Evolutionary conservation across 2,113 vertebrate genomes (phyloP).

Genomic region (Perognathus longimembris): DNA sequence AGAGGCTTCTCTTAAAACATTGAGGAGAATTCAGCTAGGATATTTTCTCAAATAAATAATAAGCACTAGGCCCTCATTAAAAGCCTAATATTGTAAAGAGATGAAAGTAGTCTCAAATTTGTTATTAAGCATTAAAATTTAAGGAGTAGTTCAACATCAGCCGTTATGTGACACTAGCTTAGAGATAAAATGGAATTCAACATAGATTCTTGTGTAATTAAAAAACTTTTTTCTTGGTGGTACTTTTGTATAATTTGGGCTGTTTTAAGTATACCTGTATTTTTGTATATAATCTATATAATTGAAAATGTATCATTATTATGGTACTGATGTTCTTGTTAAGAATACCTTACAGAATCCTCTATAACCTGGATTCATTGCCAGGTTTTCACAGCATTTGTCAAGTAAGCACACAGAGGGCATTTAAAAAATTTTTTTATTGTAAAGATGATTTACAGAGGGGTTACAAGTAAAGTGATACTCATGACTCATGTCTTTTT

Average conservation of each 20-base stretch:
- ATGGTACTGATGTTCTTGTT: neutral
- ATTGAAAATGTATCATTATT: slow-evolving; percentile 22
- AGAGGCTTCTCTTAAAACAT: slow-evolving; percentile 37
- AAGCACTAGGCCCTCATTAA: slow-evolving; percentile 53
- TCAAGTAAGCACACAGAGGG: neutral
- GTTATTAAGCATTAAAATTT: slow-evolving; percentile 18
- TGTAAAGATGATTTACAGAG: no score
- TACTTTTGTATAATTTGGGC: slow-evolving; percentile 37
- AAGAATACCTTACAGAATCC: neutral
- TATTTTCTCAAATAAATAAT: slow-evolving; percentile 61
- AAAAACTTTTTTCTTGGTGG: slow-evolving; percentile 37
- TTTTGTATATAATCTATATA: slow-evolving; percentile 26
- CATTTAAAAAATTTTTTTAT: neutral
- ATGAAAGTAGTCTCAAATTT: slow-evolving; percentile 56
- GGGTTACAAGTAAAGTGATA: no score
- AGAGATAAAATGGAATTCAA: slow-evolving; percentile 71
- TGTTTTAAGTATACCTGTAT: slow-evolving; percentile 15
- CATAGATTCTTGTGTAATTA: slow-evolving; percentile 62
- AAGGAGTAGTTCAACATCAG: slow-evolving; percentile 48
- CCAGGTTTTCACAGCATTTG: neutral
- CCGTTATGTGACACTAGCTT: slow-evolving; percentile 63
- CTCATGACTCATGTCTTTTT: no score
- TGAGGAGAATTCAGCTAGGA: slow-evolving; percentile 21
- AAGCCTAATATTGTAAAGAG: slow-evolving; percentile 58
- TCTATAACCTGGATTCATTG: neutral